Evolutionary conservation across 2,888 invertebrate species (phyloP), one percentile per base, ranked within the genome.

Genomic region (Apodemia zela): DNA sequence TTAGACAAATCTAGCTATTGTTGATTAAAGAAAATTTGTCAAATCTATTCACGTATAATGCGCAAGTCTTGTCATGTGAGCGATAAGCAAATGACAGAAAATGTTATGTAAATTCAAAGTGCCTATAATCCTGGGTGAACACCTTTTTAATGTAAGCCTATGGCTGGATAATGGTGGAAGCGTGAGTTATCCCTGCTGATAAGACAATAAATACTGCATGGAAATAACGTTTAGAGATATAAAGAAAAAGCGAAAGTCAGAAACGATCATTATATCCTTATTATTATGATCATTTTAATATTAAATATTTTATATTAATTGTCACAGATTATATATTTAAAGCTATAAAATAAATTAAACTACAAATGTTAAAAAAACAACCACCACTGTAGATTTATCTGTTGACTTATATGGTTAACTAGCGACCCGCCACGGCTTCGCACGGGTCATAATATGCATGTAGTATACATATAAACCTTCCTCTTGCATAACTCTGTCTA

Each of bases 81-180:
- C 85, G 89, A 89, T 89, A 89, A 89, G 89, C 87, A 85, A 90
- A 89, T 88, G 87, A 89, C 86, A 86, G 84, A 88, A 89, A 87
- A 89, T 87, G 89, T 85, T 87, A 89, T 89, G 87, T 87, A 84
- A 89, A 89, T 90, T 83, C 81, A 78, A 82, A 82, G 81, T 80
- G 80, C 81, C 84, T 78, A 84, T 88, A 85, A 85, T 87, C 82
- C 83, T 79, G 79, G 76, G 80, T 80, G 83, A 84, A 83, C 81
- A 81, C 82, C 79, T 83, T 80, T 80, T 79, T 85, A 85, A 85
- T 81, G 79, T 79, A 75, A 78, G 77, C 75, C 75, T 74, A 77
- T 74, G 78, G 76, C 68, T 78, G 82, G 80, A 82, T 83, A 82
- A 77, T 82, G 80, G 75, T 76, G 72, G 75, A 77, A 80, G 76